phyloP scores from a whole-genome alignment of 1,140 invertebrate genomes.

The Solenopsis fugax region DNA sequence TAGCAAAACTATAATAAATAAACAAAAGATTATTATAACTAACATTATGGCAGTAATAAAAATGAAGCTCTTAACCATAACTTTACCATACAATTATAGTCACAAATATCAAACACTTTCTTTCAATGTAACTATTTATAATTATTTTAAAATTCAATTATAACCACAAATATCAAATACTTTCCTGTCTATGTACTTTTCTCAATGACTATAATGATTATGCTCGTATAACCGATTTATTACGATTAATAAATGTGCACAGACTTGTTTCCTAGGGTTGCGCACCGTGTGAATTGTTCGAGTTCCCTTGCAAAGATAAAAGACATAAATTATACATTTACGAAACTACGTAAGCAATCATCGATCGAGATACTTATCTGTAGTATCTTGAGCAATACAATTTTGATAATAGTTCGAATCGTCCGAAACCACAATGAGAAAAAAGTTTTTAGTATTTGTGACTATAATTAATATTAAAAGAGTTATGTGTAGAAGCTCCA shows the following conservation, averaged over 20 bases:
- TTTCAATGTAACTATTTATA: too few species aligned
- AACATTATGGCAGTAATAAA: too few species aligned
- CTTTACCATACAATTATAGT: too few species aligned
- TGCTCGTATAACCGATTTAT: neutral
- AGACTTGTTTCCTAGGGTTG: neutral
- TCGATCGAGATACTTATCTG: neutral
- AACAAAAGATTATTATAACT: too few species aligned
- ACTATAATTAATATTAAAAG: too few species aligned
- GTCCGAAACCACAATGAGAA: neutral
- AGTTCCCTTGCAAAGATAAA: neutral
- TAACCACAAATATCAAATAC: too few species aligned
- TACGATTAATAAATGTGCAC: neutral
- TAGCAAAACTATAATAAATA: too few species aligned
- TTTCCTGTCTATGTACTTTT: neutral
- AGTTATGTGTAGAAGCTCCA: too few species aligned
- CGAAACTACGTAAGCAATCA: neutral
- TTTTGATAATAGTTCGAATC: neutral
- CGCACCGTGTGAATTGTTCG: neutral
- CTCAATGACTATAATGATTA: neutral
- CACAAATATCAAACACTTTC: too few species aligned
- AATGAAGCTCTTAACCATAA: too few species aligned
- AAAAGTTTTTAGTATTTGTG: too few species aligned
- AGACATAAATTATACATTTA: conserved; percentile 10
- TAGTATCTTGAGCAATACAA: neutral
- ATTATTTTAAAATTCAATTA: too few species aligned